A percentile compares a stretch with the other conserved stretches of the same genome.
Evolutionary conservation across 2,888 invertebrate species (phyloP).

Genomic region (Dolichomitus sp.): DNA sequence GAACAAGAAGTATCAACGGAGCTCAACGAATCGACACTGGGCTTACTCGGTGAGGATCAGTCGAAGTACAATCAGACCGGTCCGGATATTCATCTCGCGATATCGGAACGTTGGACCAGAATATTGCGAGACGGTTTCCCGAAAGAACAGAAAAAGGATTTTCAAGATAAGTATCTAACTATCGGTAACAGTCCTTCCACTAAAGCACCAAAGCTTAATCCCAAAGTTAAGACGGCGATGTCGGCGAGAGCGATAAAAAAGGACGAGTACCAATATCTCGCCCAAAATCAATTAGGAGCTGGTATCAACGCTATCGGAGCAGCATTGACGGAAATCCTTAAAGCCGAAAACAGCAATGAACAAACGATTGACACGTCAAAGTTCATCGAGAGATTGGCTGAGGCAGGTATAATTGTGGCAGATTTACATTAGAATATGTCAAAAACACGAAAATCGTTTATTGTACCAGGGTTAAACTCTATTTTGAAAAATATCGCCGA

Average conservation of each 20-base stretch:
- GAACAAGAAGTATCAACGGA: not conserved
- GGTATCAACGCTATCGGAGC: conserved; percentile 59
- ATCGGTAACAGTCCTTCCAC: conserved; percentile 53
- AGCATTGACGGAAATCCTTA: conserved; percentile 57
- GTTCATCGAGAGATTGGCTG: conserved; percentile 55
- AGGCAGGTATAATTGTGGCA: conserved; percentile 51
- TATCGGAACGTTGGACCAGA: conserved; percentile 58
- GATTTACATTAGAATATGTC: conserved; percentile 58
- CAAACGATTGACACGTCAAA: conserved; percentile 40
- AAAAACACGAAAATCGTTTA: conserved; percentile 53
- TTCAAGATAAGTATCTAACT: conserved; percentile 55
- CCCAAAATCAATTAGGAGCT: conserved; percentile 57
- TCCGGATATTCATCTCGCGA: conserved; percentile 58
- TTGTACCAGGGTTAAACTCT: conserved; percentile 44
- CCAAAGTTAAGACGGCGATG: conserved; percentile 47
- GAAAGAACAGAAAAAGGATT: conserved; percentile 53
- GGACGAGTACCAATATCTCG: conserved; percentile 41
- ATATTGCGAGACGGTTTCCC: conserved; percentile 52
- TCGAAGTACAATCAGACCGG: conserved; percentile 48
- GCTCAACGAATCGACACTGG: conserved; percentile 55
- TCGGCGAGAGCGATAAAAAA: conserved; percentile 48
- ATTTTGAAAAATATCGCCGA: conserved; percentile 56
- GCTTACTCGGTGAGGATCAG: conserved; percentile 54
- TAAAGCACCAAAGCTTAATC: conserved; percentile 56
- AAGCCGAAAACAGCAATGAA: conserved; percentile 34